Evolutionary conservation across 2,113 vertebrate species (phyloP).

Genomic region (Microcebus lehilahytsara): DNA sequence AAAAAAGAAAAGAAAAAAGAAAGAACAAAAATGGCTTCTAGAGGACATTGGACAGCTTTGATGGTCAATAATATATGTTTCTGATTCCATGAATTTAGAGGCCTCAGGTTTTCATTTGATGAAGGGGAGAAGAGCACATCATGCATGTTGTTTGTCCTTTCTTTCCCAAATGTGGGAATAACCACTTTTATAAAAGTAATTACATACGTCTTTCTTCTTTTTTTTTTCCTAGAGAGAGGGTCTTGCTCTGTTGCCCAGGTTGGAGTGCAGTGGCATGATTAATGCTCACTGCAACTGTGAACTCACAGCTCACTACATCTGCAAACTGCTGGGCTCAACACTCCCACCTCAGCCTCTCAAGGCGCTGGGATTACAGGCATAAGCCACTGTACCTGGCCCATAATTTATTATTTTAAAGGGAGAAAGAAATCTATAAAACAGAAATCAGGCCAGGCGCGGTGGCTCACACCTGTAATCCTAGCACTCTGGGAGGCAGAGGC

Average conservation of each 20-base stretch:
- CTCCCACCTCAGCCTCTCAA: no score
- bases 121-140: not conserved
- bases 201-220: not conserved
- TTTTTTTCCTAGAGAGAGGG: no score
- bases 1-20: not conserved
- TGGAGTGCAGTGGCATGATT: no score
- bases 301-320: no score
- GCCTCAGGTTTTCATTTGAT: not conserved
- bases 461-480: no score
- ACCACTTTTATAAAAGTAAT: conserved; percentile 2
- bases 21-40: not conserved
- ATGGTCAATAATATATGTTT: not conserved
- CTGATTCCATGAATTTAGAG: not conserved
- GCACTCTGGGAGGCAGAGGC: no score
- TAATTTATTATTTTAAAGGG: conserved; percentile 6
- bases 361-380: no score
- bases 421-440: conserved; percentile 13
- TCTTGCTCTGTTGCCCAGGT: no score
- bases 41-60: not conserved
- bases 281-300: no score
- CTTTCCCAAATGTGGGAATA: conserved; percentile 15
- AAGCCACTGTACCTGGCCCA: no score
- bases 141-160: not conserved
- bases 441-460: not conserved
- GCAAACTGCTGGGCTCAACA: no score